Percentiles rank a stretch among this genome's conserved stretches.
These are phyloP conservation scores for Brachionus calyciflorus DNA, from an alignment of 1,140 invertebrate genomes.

Conservation along the genomic window DNA sequence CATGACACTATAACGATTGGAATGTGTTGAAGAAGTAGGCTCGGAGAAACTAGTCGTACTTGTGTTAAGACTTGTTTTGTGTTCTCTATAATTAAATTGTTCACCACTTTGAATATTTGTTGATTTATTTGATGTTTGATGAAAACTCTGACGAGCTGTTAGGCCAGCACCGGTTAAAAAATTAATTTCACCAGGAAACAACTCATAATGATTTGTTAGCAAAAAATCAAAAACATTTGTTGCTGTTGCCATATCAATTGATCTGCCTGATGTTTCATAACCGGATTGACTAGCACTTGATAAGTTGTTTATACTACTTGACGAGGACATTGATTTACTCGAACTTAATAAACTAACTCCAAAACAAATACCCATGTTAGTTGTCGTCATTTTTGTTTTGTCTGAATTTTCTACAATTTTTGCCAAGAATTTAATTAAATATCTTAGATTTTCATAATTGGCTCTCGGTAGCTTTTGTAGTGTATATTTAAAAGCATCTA, in stretches of 20 bases:
- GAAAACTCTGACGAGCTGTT: not conserved
- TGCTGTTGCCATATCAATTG: slow-evolving; percentile 36
- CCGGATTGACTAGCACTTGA: not conserved
- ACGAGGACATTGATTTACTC: not conserved
- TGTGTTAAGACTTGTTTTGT: not conserved
- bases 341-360: slow-evolving; percentile 20
- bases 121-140: not conserved
- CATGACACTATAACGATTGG: slow-evolving; percentile 32
- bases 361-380: slow-evolving; percentile 45
- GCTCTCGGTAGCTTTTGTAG: slow-evolving; percentile 17
- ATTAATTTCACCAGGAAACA: slow-evolving; percentile 34
- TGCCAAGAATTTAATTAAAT: slow-evolving; percentile 41
- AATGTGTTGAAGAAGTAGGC: not conserved
- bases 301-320: slow-evolving; percentile 17
- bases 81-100: not conserved
- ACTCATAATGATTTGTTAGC: slow-evolving; percentile 3
- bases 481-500: slow-evolving; percentile 2
- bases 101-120: slow-evolving; percentile 23
- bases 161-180: not conserved
- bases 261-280: not conserved
- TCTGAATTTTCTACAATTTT: slow-evolving; percentile 46
- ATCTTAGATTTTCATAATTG: slow-evolving; percentile 27
- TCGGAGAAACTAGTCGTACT: not conserved
- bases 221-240: slow-evolving; percentile 47
- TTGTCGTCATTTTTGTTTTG: slow-evolving; percentile 34